These are phyloP conservation scores for Oceanodroma tethys DNA, from an alignment of 2,113 vertebrate species.

Conservation along the genomic window DNA sequence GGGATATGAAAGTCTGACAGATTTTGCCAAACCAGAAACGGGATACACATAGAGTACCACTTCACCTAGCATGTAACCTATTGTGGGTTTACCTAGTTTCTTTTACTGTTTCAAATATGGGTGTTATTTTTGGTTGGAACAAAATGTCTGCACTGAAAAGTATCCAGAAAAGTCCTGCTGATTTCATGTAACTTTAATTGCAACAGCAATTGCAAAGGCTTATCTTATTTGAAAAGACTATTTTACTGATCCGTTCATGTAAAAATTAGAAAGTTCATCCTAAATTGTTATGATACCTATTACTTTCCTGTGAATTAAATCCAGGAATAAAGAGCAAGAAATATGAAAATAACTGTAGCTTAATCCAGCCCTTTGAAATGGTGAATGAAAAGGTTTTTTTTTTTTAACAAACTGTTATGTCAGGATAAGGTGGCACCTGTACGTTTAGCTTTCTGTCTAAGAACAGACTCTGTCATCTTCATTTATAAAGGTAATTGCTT, in stretches of 20 bases:
- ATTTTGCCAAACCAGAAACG: neutral
- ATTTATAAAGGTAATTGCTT: conserved; percentile 26
- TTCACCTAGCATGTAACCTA: neutral
- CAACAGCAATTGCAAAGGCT: conserved; percentile 31
- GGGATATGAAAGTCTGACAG: neutral
- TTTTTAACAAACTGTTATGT: neutral
- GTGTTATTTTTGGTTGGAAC: neutral
- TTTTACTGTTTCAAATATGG: neutral
- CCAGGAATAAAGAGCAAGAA: conserved; percentile 3
- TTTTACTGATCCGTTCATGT: neutral
- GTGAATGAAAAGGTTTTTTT: neutral
- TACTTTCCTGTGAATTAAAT: conserved; percentile 32
- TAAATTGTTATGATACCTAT: conserved; percentile 39
- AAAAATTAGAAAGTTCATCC: conserved; percentile 53
- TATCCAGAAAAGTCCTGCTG: neutral
- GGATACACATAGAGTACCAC: neutral
- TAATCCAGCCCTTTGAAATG: neutral
- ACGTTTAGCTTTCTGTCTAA: conserved; percentile 1
- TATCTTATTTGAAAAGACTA: conserved; percentile 2
- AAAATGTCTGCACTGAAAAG: conserved; percentile 1
- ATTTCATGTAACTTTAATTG: conserved; percentile 51
- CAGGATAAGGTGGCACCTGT: conserved; percentile 5
- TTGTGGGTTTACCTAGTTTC: neutral
- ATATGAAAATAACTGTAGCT: conserved; percentile 27
- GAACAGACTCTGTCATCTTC: neutral